Evolutionary conservation across 92 coral and sea anemone genomes (phyloP).

Genomic region (Plumapathes pennacea): DNA sequence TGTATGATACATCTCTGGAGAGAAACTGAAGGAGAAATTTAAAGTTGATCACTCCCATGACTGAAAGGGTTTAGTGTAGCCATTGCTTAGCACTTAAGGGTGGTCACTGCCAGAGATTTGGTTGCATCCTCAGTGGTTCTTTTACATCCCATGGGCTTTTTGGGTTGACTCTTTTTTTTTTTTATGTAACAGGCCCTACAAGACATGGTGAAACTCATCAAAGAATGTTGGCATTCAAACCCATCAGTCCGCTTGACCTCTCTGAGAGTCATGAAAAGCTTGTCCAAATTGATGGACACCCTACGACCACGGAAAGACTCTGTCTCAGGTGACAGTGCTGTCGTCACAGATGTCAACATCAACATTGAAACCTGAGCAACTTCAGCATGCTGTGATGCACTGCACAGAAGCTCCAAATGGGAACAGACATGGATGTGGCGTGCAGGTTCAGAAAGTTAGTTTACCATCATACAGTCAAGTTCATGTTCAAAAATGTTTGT

Average conservation of each 20-base stretch:
- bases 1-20: no score
- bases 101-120: no score
- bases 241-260: slow-evolving; percentile 90
- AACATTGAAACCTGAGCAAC: slow-evolving; percentile 45
- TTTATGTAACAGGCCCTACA: slow-evolving; percentile 60
- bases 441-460: no score
- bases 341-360: slow-evolving; percentile 54
- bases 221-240: slow-evolving; percentile 90
- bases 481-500: no score
- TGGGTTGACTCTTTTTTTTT: neutral
- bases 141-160: neutral
- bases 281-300: slow-evolving; percentile 74
- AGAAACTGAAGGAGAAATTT: no score
- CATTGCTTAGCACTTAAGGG: no score
- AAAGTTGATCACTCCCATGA: no score
- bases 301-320: slow-evolving; percentile 32
- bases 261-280: slow-evolving; percentile 81
- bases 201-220: slow-evolving; percentile 72
- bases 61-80: no score
- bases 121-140: no score
- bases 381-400: slow-evolving; percentile 19
- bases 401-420: no score
- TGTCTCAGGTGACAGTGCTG: slow-evolving; percentile 23
- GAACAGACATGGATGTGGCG: no score
- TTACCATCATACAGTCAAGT: no score